Conservation (phyloP, 2,113 vertebrate genomes). For the Vidua chalybeata region DNA sequence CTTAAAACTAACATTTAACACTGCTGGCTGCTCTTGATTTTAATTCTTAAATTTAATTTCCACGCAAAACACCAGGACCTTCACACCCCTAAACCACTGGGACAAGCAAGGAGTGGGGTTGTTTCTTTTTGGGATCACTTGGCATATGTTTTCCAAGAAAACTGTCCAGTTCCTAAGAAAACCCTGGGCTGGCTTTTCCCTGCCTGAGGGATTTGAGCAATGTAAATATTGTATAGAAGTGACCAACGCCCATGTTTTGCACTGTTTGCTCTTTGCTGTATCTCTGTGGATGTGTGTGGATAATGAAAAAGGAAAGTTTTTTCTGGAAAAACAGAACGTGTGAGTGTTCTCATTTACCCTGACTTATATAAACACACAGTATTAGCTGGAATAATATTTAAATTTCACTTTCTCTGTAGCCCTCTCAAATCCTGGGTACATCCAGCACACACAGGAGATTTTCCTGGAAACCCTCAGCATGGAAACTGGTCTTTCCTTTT, state of each 20-base stretch:
- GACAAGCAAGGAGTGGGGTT: neutral
- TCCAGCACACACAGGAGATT: neutral
- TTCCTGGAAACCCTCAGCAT: neutral
- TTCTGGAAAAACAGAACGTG: neutral
- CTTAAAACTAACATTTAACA: neutral
- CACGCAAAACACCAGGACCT: neutral
- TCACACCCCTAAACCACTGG: neutral
- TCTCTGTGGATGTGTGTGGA: neutral
- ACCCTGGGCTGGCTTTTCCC: neutral
- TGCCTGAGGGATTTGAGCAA: neutral
- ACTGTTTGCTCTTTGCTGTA: neutral
- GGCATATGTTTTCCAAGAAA: neutral
- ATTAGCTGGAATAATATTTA: slow-evolving; percentile 4
- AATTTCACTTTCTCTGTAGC: neutral
- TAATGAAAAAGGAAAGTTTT: neutral
- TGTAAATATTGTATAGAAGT: neutral
- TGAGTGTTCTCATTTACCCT: neutral
- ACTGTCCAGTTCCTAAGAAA: neutral
- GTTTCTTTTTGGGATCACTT: neutral
- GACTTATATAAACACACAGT: neutral
- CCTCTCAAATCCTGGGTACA: neutral
- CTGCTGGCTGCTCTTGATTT: neutral
- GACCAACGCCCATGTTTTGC: neutral
- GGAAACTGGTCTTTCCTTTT: neutral
- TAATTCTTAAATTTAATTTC: neutral